phyloP scores from a whole-genome alignment of 2,113 vertebrate species.

The Galemys pyrenaicus region DNA sequence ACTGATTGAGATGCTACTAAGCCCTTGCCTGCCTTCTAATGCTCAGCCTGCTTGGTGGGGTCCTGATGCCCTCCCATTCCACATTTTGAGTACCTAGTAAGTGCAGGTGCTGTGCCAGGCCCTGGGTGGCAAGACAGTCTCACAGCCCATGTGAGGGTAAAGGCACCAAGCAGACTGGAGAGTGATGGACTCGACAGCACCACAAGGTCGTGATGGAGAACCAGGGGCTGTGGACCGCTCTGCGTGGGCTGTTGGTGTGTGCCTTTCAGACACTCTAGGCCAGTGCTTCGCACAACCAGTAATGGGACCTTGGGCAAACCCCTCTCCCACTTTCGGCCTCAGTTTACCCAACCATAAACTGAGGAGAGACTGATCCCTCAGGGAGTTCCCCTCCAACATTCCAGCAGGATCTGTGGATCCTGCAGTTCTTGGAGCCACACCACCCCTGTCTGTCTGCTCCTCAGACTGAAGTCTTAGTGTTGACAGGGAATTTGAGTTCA shows the following conservation, averaged over 20 bases:
- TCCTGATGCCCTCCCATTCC: neutral
- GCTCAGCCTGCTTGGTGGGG: neutral
- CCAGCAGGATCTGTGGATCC: neutral
- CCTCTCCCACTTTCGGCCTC: neutral
- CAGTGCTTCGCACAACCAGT: neutral
- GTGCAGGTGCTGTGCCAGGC: neutral
- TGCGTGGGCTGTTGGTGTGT: no score
- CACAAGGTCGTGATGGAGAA: no score
- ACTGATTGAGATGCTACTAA: neutral
- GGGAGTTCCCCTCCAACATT: neutral
- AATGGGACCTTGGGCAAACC: neutral
- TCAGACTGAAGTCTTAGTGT: slow-evolving; percentile 27
- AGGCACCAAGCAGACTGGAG: neutral
- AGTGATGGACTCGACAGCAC: no score
- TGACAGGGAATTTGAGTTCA: slow-evolving; percentile 46
- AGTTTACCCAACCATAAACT: neutral
- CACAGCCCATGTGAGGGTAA: neutral
- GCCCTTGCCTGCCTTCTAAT: neutral
- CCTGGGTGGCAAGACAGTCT: neutral
- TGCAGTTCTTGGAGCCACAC: neutral
- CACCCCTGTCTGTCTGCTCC: slow-evolving; percentile 6
- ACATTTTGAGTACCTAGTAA: neutral
- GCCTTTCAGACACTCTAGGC: neutral
- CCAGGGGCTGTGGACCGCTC: no score
- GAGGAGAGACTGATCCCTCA: neutral